Conservation (phyloP, 2,113 vertebrate species). For the Sander vitreus region DNA sequence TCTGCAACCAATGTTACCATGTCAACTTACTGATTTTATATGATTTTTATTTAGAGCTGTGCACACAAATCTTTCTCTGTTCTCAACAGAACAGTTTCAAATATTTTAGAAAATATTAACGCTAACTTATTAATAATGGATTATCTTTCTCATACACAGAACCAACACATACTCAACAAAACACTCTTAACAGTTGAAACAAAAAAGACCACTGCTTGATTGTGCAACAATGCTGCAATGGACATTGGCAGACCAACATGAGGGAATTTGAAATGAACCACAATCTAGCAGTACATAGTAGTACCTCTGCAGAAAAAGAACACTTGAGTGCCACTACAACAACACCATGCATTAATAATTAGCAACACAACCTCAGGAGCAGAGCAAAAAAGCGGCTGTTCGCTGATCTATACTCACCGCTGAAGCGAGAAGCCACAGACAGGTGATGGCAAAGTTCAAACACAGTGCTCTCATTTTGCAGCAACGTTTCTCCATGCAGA, state of each 20-base stretch:
- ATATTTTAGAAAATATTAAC: background rate
- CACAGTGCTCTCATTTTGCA: conserved; percentile 64
- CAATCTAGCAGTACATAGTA: background rate
- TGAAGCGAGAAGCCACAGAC: conserved; percentile 74
- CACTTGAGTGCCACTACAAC: background rate
- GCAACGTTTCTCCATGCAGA: conserved; percentile 48
- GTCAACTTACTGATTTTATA: background rate
- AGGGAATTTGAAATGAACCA: background rate
- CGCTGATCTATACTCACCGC: conserved; percentile 67
- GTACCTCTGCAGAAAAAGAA: background rate
- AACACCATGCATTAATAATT: background rate
- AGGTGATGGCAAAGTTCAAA: conserved; percentile 78
- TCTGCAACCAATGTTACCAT: background rate
- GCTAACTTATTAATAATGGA: background rate
- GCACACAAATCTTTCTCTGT: background rate
- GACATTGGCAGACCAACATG: background rate
- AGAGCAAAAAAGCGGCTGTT: background rate
- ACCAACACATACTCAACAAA: background rate
- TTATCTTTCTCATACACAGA: background rate
- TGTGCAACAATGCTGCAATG: conserved; percentile 14
- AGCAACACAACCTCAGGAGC: conserved; percentile 14
- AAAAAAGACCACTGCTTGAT: background rate
- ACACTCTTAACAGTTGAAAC: background rate
- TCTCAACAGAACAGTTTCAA: background rate
- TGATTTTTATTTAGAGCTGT: background rate